phyloP scores from a whole-genome alignment of 2,888 invertebrate species.

The Dynastes grantii region DNA sequence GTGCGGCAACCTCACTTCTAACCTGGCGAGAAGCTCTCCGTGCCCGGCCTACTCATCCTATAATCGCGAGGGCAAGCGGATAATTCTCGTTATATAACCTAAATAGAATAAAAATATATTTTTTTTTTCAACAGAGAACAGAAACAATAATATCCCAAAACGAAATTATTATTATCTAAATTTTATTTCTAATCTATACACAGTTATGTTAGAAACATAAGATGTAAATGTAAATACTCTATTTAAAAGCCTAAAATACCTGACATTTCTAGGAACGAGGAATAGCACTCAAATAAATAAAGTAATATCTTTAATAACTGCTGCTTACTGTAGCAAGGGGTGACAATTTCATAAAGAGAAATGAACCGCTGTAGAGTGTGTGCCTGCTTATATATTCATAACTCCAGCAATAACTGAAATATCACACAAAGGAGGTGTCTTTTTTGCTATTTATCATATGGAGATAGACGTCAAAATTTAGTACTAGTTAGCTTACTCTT shows the following conservation, averaged over 20 bases:
- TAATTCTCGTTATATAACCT: no score
- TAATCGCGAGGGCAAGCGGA: no score
- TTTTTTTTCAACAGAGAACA: no score
- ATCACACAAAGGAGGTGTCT: not conserved
- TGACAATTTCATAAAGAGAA: constrained; percentile 28
- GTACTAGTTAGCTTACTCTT: constrained; percentile 1
- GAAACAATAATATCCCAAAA: no score
- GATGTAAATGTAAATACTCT: constrained; percentile 7
- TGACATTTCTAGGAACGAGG: constrained; percentile 24
- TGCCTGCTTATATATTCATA: constrained; percentile 4
- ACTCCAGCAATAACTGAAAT: constrained; percentile 1
- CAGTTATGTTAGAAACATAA: not conserved
- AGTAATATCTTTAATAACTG: constrained; percentile 42
- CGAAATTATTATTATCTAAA: no score
- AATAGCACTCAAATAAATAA: constrained; percentile 36
- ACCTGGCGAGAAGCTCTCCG: no score
- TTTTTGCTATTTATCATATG: constrained; percentile 17
- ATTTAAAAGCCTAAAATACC: constrained; percentile 15
- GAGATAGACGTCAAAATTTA: constrained; percentile 21
- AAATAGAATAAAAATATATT: no score
- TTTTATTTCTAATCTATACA: no score
- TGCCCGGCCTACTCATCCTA: no score
- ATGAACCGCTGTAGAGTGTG: not conserved
- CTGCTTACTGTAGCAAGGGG: not conserved
- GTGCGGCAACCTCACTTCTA: no score